Percentiles rank a stretch among this genome's conserved stretches.
Evolutionary conservation across 2,888 invertebrate species (phyloP).

Genomic region (Lottia gigantea): DNA sequence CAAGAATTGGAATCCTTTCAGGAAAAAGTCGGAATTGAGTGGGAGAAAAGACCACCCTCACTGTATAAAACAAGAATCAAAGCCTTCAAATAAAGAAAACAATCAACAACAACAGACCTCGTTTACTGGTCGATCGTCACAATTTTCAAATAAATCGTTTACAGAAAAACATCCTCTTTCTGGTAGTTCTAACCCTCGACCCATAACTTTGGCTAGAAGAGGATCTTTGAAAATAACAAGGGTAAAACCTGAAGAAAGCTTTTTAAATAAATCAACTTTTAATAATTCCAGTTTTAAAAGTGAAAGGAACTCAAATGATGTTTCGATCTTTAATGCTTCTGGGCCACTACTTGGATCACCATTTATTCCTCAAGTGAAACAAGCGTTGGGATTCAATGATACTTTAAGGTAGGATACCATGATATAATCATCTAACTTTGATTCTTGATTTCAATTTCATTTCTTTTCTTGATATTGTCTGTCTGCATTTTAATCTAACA

Average conservation of each 20-base stretch:
- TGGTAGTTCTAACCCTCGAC: slow-evolving; percentile 6
- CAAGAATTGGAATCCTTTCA: slow-evolving; percentile 21
- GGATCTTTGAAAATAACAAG: slow-evolving; percentile 12
- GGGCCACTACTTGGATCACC: slow-evolving; percentile 48
- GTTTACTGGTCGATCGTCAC: too few species aligned
- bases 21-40: background rate
- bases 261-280: slow-evolving; percentile 4
- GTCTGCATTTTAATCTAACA: too few species aligned
- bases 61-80: background rate
- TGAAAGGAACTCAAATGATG: background rate
- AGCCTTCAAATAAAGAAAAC: background rate
- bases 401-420: slow-evolving; percentile 22
- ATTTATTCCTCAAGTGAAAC: slow-evolving; percentile 52
- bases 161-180: background rate
- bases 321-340: slow-evolving; percentile 29
- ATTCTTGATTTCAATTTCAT: too few species aligned
- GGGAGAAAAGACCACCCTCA: background rate
- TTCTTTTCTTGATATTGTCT: too few species aligned
- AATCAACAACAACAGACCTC: too few species aligned
- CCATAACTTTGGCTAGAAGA: slow-evolving; percentile 15
- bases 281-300: slow-evolving; percentile 3
- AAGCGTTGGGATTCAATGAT: slow-evolving; percentile 37
- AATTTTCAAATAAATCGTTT: too few species aligned
- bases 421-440: too few species aligned
- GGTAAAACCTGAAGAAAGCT: background rate